phyloP scores from a whole-genome alignment of 2,888 invertebrate genomes.

The Drosophila quinaria region DNA sequence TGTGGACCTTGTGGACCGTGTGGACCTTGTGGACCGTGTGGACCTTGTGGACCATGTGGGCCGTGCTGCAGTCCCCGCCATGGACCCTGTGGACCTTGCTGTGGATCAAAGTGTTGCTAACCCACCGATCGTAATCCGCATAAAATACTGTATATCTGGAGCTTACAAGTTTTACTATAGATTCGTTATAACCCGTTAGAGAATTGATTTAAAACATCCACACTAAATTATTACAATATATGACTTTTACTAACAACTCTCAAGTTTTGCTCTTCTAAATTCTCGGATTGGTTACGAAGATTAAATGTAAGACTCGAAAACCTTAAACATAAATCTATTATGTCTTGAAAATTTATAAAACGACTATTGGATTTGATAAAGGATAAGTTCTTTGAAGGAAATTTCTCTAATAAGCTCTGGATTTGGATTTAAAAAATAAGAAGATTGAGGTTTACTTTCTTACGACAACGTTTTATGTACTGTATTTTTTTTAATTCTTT shows the following conservation, averaged over 20 bases:
- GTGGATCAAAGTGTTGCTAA: conserved; percentile 47
- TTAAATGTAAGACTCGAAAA: too few relatives aligned
- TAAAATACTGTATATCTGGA: conserved; percentile 6
- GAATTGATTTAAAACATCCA: conserved; percentile 37
- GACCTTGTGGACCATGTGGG: conserved; percentile 40
- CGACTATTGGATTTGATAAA: too few relatives aligned
- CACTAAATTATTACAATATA: not conserved
- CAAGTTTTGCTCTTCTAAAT: not conserved
- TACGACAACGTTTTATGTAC: too few relatives aligned
- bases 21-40: conserved; percentile 27
- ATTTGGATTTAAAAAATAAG: not conserved
- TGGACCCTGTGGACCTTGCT: conserved; percentile 39
- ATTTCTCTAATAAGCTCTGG: too few relatives aligned
- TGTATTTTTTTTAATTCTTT: too few relatives aligned
- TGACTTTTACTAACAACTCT: not conserved
- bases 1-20: conserved; percentile 37
- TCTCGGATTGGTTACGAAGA: too few relatives aligned
- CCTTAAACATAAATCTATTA: too few relatives aligned
- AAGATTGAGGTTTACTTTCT: not conserved
- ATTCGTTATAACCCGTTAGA: conserved; percentile 60
- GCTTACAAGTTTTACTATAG: conserved; percentile 29
- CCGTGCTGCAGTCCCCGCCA: conserved; percentile 18
- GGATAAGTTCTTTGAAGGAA: too few relatives aligned
- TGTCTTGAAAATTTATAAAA: too few relatives aligned
- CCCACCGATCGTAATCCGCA: not conserved